Percentiles rank a stretch among this genome's conserved stretches.
phyloP scores from a whole-genome alignment of 2,888 invertebrate species.

The Polydrusus pterygomalis region DNA sequence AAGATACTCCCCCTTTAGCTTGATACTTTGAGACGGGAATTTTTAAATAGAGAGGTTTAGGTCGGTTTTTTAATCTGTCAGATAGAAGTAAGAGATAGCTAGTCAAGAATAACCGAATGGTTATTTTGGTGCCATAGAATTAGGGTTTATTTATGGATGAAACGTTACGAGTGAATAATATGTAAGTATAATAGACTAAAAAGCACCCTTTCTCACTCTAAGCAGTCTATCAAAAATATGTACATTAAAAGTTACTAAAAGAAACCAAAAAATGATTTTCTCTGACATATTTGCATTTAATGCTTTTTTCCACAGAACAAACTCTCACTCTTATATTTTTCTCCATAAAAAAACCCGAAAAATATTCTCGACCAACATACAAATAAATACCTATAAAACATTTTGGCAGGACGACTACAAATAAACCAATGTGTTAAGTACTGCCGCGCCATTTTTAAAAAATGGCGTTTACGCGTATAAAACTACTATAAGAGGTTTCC shows the following conservation, averaged over 20 bases:
- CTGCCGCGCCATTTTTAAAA: conserved; percentile 55
- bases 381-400: conserved; percentile 17
- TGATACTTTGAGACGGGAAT: background rate
- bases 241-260: no score
- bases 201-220: no score
- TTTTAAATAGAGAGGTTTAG: background rate
- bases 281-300: no score
- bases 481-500: conserved; percentile 39
- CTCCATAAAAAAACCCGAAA: conserved; percentile 7
- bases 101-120: conserved; percentile 46
- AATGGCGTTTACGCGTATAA: conserved; percentile 48
- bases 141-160: conserved; percentile 16
- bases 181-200: no score
- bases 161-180: background rate
- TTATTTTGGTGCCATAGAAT: conserved; percentile 52
- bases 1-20: no score
- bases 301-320: no score
- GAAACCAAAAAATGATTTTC: no score
- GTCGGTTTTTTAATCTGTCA: conserved; percentile 46
- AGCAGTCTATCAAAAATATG: no score
- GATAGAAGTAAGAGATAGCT: conserved; percentile 41
- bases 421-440: conserved; percentile 41
- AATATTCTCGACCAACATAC: conserved; percentile 42
- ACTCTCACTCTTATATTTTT: no score
- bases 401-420: conserved; percentile 31